A percentile compares a stretch with the other conserved stretches of the same genome.
These are phyloP conservation scores for Candidula unifasciata DNA, from an alignment of 2,888 invertebrate species.

Conservation along the genomic window DNA sequence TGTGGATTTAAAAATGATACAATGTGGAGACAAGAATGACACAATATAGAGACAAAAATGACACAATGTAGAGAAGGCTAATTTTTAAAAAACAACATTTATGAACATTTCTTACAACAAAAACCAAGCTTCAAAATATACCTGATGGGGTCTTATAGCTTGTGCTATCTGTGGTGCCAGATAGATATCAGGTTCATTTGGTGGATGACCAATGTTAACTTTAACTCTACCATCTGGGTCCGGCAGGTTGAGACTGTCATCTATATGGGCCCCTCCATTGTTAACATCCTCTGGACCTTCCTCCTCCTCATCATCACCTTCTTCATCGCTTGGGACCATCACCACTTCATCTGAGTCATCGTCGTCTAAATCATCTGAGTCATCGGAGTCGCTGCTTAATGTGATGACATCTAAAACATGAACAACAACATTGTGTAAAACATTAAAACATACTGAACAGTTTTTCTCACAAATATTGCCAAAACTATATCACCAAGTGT, in stretches of 20 bases:
- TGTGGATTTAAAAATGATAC: too few species aligned
- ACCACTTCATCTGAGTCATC: conserved; percentile 82
- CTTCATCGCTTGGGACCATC: conserved; percentile 83
- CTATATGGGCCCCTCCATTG: conserved; percentile 92
- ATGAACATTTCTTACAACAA: too few species aligned
- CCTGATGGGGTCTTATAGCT: conserved; percentile 96
- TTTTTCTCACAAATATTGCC: too few species aligned
- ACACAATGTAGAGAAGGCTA: too few species aligned
- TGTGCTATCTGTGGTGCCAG: conserved; percentile 92
- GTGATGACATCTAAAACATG: conserved; percentile 52
- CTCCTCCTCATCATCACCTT: conserved; percentile 74
- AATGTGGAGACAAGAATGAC: too few species aligned
- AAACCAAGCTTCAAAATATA: too few species aligned
- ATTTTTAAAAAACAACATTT: too few species aligned
- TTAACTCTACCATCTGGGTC: conserved; percentile 94
- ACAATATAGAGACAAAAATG: too few species aligned
- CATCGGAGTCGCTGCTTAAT: conserved; percentile 55
- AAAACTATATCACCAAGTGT: too few species aligned
- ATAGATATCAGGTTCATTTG: conserved; percentile 92
- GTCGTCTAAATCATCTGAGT: conserved; percentile 53
- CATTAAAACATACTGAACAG: too few species aligned
- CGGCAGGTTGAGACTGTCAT: conserved; percentile 92
- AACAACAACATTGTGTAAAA: too few species aligned
- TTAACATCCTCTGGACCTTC: conserved; percentile 93
- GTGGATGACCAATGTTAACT: conserved; percentile 94